phyloP scores from a whole-genome alignment of 2,113 vertebrate genomes.

The Xiphophorus maculatus region DNA sequence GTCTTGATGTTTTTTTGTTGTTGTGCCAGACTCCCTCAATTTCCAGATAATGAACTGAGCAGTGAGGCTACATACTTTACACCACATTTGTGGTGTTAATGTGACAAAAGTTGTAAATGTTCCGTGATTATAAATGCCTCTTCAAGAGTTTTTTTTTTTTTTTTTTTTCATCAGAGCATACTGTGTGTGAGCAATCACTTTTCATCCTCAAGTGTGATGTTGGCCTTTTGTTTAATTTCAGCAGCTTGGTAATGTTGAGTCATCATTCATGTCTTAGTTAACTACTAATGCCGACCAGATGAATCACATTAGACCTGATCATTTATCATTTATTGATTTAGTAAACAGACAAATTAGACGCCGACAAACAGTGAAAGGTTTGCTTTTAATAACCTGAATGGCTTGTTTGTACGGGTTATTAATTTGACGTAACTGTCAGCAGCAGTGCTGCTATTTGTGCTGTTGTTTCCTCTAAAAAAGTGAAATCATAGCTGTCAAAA shows the following conservation, averaged over 20 bases:
- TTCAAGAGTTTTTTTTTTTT: neutral
- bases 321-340: conserved; percentile 27
- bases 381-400: conserved; percentile 4
- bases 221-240: conserved; percentile 14
- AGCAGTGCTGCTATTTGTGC: neutral
- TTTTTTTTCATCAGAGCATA: neutral
- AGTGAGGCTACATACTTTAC: neutral
- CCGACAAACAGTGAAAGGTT: conserved; percentile 3
- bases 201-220: neutral
- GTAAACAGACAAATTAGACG: conserved; percentile 11
- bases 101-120: neutral
- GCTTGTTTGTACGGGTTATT: neutral
- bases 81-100: neutral
- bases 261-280: conserved; percentile 9
- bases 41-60: neutral
- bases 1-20: no score
- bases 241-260: conserved; percentile 9
- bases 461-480: neutral
- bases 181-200: neutral
- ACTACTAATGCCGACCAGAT: conserved; percentile 10
- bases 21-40: neutral
- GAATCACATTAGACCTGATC: conserved; percentile 20
- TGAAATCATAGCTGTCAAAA: conserved; percentile 26
- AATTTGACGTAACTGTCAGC: conserved; percentile 9
- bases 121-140: neutral